Conservation (phyloP, 2,113 vertebrate genomes). For the Leptocoma aspasia region DNA sequence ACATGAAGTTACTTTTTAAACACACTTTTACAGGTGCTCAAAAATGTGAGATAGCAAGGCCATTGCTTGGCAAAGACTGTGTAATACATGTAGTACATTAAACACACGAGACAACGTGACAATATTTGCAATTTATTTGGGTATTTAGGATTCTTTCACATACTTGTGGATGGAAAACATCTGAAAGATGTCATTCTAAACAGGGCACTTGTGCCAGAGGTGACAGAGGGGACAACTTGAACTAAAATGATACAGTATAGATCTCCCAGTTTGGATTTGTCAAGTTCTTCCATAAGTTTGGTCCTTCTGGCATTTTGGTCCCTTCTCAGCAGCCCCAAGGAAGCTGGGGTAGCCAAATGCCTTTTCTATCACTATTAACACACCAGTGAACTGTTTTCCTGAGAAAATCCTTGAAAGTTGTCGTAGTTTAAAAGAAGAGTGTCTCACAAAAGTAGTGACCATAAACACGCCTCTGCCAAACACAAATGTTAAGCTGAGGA, state of each 20-base stretch:
- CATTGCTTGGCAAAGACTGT: neutral
- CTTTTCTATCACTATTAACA: neutral
- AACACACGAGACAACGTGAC: accelerated
- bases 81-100: accelerated
- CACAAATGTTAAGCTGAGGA: too few relatives aligned
- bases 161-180: neutral
- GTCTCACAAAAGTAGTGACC: too few relatives aligned
- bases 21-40: neutral
- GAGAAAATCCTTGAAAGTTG: neutral
- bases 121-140: neutral
- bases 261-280: neutral
- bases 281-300: neutral
- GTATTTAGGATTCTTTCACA: neutral
- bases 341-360: neutral
- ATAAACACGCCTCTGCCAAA: too few relatives aligned
- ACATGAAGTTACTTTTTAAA: neutral
- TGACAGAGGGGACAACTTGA: neutral
- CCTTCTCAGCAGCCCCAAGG: neutral
- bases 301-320: neutral
- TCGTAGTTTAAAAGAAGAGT: too few relatives aligned
- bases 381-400: neutral
- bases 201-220: neutral
- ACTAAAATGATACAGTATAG: neutral
- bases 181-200: neutral
- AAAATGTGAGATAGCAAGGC: neutral